Base-by-base conservation (phyloP, 1,140 invertebrate genomes). In the Cydia amplana region DNA sequence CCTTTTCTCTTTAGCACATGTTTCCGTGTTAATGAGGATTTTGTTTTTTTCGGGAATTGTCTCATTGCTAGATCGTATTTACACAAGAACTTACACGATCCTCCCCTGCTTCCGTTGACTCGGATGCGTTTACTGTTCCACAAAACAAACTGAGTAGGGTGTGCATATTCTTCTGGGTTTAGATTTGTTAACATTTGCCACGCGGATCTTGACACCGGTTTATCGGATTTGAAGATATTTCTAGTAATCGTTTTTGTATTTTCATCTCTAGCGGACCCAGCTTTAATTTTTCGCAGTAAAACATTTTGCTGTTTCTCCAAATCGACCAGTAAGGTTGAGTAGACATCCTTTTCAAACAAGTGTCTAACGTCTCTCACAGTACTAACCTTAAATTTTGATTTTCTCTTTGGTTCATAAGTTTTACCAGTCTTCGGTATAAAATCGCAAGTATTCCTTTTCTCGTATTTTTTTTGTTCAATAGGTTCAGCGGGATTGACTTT, bases 181-280 rank as follows among this genome's bases (percentile, higher is more conserved):
- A 93, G 77, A 81, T 92, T 92, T 65, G 79, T 83, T 73, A 92
- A 73, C 89, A 93, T 93, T 81, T 91, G 87, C 91, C 91, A 93
- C 7, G 86, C 74, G 4, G 81, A 77, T 80, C 85, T 88, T 36
- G 83, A 85, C 46, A 90, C 79, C 65, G 91, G 89, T 23, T 74
- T 78, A 65, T 84, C 82, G 40, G 64, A 74, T 60, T 84, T 83
- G 60, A 91, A 75, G 10, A 91, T 83, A 73, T 82, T 88, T 83
- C 75, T 84, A 36, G 87, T 89, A 18, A 88, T 64, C 55, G 79
- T 76, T 79, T 80, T 88, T 65, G 87, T 91, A 40, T 84, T 81
- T 63, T 87, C 84, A 23, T 88, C 78, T 77, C 76, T 83, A n/a
- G 84, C 78, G 28, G 80, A 85, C 12, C 89, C 89, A 25, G 64